phyloP scores from a whole-genome alignment of 1,140 invertebrate species.

The Acyrthosiphon pisum region DNA sequence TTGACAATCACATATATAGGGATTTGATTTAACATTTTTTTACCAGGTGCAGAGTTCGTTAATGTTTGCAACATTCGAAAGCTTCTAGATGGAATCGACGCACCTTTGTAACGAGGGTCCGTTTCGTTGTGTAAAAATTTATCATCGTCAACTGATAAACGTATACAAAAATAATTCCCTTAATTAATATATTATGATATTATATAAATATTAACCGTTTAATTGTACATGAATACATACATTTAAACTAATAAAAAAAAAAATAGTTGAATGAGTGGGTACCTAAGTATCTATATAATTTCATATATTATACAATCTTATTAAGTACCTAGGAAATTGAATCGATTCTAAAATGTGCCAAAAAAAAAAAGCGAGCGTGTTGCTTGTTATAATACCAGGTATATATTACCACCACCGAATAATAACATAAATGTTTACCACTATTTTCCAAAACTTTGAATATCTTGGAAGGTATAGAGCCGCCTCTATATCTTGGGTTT shows the following conservation, averaged over 20 bases:
- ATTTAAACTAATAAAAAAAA: background rate
- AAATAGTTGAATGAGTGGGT: background rate
- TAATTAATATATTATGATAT: conserved; percentile 29
- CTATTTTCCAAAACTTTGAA: conserved; percentile 67
- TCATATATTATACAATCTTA: background rate
- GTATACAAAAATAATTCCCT: conserved; percentile 40
- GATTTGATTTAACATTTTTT: conserved; percentile 36
- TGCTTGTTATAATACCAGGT: background rate
- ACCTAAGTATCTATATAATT: background rate
- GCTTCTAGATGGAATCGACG: conserved; percentile 83
- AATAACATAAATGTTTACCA: conserved; percentile 61
- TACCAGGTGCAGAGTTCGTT: conserved; percentile 65
- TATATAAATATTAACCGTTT: background rate
- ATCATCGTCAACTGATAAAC: conserved; percentile 58
- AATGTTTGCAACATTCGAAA: conserved; percentile 85
- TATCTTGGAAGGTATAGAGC: conserved; percentile 69
- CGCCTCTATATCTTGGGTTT: conserved; percentile 67
- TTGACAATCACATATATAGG: background rate
- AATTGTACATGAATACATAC: background rate
- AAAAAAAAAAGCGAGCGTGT: background rate
- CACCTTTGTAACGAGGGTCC: conserved; percentile 80
- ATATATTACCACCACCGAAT: conserved; percentile 32
- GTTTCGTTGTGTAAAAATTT: conserved; percentile 59
- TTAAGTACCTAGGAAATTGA: background rate
- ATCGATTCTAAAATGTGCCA: background rate